Conservation (phyloP, 2,888 invertebrate genomes). For the Caenorhabditis wallacei region DNA sequence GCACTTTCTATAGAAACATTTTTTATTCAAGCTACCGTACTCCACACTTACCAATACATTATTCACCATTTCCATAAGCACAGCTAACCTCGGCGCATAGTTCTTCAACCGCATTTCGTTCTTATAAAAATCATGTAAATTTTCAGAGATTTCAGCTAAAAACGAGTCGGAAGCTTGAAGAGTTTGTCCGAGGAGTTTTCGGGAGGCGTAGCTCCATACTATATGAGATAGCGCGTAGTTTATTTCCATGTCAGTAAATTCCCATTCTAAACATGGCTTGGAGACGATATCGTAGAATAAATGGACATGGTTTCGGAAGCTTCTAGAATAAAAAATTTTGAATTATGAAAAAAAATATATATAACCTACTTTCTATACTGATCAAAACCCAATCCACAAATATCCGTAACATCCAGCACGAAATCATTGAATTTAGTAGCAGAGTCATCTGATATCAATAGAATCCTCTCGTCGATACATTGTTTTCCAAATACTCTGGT, state of each 20-base stretch:
- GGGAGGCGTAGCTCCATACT: slow-evolving; percentile 43
- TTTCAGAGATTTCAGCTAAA: slow-evolving; percentile 39
- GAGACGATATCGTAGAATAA: slow-evolving; percentile 34
- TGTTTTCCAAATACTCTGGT: slow-evolving; percentile 33
- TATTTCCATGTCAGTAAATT: slow-evolving; percentile 30
- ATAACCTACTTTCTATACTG: slow-evolving; percentile 10
- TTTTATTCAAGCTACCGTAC: background rate
- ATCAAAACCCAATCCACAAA: slow-evolving; percentile 14
- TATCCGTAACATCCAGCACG: slow-evolving; percentile 23
- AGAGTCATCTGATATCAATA: slow-evolving; percentile 30
- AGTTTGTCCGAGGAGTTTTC: slow-evolving; percentile 45
- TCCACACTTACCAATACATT: slow-evolving; percentile 36
- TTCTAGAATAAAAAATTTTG: background rate
- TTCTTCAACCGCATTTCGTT: slow-evolving; percentile 5
- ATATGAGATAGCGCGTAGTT: slow-evolving; percentile 39
- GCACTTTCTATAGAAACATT: slow-evolving; percentile 56
- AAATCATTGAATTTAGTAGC: slow-evolving; percentile 14
- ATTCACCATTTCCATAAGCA: slow-evolving; percentile 54
- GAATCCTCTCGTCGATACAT: slow-evolving; percentile 43
- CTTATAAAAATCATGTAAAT: slow-evolving; percentile 50
- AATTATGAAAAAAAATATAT: background rate
- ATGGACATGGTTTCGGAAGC: slow-evolving; percentile 25
- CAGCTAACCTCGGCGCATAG: slow-evolving; percentile 41
- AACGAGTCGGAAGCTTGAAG: slow-evolving; percentile 35
- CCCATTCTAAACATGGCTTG: slow-evolving; percentile 24